Percentiles rank a stretch among this genome's conserved stretches.
phyloP scores from a whole-genome alignment of 1,140 invertebrate species.

The Drosophila saltans region DNA sequence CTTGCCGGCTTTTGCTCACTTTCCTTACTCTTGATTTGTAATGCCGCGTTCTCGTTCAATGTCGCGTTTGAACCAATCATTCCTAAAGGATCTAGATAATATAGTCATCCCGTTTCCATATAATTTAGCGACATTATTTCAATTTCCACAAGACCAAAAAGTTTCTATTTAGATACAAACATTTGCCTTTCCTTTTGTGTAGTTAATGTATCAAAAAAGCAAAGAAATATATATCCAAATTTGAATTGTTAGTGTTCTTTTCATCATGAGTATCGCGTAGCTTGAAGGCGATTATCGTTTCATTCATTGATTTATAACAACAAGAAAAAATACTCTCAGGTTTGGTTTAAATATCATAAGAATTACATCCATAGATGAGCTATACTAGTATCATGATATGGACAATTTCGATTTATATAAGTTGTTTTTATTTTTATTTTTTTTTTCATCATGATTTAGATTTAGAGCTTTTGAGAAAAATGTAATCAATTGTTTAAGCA shows the following conservation, averaged over 20 bases:
- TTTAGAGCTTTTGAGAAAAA: too few species aligned
- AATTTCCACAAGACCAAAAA: neutral
- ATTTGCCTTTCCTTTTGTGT: neutral
- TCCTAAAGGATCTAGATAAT: conserved; percentile 7
- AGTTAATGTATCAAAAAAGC: neutral
- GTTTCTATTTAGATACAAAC: neutral
- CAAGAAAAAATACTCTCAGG: neutral
- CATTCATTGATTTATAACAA: too few species aligned
- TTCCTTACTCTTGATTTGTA: neutral
- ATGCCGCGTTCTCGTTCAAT: neutral
- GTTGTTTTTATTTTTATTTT: too few species aligned
- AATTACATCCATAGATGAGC: neutral
- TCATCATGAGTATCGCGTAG: too few species aligned
- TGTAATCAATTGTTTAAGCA: too few species aligned
- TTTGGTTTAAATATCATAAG: too few species aligned
- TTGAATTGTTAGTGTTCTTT: neutral
- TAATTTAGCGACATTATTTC: neutral
- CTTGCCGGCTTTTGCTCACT: neutral
- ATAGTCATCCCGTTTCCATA: neutral
- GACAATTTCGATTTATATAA: too few species aligned
- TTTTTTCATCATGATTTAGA: too few species aligned
- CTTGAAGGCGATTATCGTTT: too few species aligned
- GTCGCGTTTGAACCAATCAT: neutral
- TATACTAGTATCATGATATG: neutral
- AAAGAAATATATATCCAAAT: neutral